These are phyloP conservation scores for Araneus ventricosus DNA, from an alignment of 1,140 invertebrate genomes.

Conservation along the genomic window DNA sequence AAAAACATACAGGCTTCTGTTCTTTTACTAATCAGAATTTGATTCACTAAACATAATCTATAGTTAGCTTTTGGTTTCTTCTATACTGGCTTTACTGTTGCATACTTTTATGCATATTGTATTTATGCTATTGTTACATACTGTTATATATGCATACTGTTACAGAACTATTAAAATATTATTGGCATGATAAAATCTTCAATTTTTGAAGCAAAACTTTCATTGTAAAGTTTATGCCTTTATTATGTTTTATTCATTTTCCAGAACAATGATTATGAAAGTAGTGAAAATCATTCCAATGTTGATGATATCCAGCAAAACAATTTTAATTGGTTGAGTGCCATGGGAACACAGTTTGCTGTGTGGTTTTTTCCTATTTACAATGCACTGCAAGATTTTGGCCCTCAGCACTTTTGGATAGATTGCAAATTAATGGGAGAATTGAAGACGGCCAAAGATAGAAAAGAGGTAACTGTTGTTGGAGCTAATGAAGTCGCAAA, in stretches of 20 bases:
- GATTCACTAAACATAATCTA: no score
- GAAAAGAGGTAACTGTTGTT: constrained; percentile 13
- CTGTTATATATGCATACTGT: no score
- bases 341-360: constrained; percentile 41
- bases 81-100: no score
- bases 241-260: neutral
- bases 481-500: constrained; percentile 11
- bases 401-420: constrained; percentile 62
- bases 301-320: neutral
- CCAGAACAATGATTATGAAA: constrained; percentile 19
- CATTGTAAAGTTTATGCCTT: no score
- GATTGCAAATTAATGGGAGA: constrained; percentile 32
- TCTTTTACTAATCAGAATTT: no score
- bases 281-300: neutral
- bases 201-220: no score
- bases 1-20: no score
- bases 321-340: neutral
- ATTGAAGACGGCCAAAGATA: neutral
- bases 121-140: no score
- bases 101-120: no score
- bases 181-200: no score
- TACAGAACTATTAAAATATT: no score
- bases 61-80: no score
- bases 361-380: constrained; percentile 61
- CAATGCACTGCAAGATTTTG: constrained; percentile 53